These are phyloP conservation scores for Gymnorhina tibicen DNA, from an alignment of 2,113 vertebrate species.

Conservation along the genomic window DNA sequence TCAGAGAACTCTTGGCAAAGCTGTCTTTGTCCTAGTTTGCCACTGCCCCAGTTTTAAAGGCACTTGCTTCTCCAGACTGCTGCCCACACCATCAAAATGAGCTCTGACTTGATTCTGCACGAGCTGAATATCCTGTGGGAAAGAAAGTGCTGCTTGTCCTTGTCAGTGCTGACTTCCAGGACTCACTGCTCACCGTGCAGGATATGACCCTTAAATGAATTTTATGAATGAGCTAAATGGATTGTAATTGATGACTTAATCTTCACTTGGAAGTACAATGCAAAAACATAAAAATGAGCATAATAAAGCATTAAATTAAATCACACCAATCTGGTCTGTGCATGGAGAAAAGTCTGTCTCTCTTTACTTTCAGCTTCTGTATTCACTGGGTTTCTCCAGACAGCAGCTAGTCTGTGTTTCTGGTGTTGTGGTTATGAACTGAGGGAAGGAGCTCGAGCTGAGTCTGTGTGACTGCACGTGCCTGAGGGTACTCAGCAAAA, in stretches of 20 bases:
- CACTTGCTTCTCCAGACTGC: background rate
- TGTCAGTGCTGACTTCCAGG: background rate
- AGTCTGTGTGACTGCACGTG: background rate
- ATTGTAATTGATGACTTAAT: conserved; percentile 40
- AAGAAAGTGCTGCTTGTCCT: background rate
- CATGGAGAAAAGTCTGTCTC: background rate
- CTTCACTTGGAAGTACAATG: background rate
- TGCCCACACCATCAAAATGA: background rate
- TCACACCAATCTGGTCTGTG: background rate
- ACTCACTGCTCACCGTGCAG: background rate
- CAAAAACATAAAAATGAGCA: background rate
- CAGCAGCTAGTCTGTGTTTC: background rate
- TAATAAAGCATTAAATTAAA: conserved; percentile 19
- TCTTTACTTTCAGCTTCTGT: background rate
- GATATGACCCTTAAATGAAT: conserved; percentile 16
- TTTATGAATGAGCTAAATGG: conserved; percentile 50
- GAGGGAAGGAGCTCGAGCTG: background rate
- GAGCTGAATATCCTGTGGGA: background rate
- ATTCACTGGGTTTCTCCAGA: background rate
- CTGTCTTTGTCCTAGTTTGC: background rate
- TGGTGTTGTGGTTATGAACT: background rate
- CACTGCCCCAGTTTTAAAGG: background rate
- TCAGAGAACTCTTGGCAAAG: background rate
- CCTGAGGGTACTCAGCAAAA: background rate
- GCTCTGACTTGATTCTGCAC: background rate